phyloP scores from a whole-genome alignment of 2,113 vertebrate genomes.

The Rhea pennata region DNA sequence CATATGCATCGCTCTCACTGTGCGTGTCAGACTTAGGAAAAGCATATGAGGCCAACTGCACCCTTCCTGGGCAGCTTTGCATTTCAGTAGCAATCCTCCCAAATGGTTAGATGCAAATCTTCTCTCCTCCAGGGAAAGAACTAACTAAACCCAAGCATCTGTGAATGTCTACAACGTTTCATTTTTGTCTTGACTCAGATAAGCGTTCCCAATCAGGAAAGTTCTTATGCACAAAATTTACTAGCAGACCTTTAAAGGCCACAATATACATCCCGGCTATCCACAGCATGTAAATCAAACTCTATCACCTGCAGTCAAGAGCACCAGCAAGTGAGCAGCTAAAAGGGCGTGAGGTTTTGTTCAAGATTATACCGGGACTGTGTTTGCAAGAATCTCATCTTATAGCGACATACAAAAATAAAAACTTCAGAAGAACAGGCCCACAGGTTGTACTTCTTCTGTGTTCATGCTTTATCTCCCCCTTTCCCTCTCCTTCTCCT shows the following conservation, averaged over 20 bases:
- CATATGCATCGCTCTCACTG: neutral
- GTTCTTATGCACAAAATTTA: neutral
- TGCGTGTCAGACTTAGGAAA: neutral
- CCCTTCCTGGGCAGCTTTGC: neutral
- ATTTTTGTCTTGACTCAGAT: neutral
- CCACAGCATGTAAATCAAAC: neutral
- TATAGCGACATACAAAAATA: neutral
- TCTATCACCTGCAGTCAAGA: neutral
- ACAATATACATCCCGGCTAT: neutral
- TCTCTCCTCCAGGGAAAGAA: neutral
- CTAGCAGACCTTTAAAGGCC: neutral
- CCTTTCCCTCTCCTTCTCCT: neutral
- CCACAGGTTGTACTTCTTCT: neutral
- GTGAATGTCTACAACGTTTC: neutral
- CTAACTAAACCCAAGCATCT: neutral
- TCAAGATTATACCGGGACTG: neutral
- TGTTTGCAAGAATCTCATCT: neutral
- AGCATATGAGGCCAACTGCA: neutral
- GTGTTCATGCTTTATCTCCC: neutral
- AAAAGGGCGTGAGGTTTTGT: neutral
- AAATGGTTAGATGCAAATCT: neutral
- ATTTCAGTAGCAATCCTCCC: neutral
- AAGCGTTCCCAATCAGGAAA: neutral
- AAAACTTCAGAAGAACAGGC: neutral
- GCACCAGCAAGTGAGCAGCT: neutral